Evolutionary conservation across 2,888 invertebrate genomes (phyloP), one percentile per base, ranked within the genome.

Genomic region (Cerastis rubricosa): DNA sequence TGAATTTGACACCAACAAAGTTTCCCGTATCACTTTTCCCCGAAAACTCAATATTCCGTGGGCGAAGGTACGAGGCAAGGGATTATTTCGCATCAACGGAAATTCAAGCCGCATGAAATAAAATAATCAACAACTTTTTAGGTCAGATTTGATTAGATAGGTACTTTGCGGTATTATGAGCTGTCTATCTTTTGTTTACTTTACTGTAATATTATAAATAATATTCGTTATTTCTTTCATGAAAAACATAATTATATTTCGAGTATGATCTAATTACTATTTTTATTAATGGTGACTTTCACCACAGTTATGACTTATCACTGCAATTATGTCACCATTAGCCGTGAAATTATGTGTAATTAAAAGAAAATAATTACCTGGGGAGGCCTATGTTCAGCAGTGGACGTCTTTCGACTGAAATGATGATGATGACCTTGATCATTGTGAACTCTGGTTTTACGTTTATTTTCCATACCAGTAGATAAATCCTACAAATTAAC

Each of bases 91-190:
- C 69, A 73, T 72, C 69, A 35, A 57, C 43, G 78, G 45, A 51
- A 73, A 43, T 78, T 57, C 47, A 78, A 82, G 64, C 83, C 19
- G 68, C 83, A 69, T 81, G 78, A 69, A 78, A 69, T 82, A 49
- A n/a, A 63, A 61, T 61, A 49, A 81, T 68, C 78, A 22, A 67
- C 57, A 40, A 59, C 25, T 69, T 82, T 81, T 61, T 66, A 78
- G 83, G 81, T 78, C 83, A 78, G 51, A 78, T 73, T 78, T 72
- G 81, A 81, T 81, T 72, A 81, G 78, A 78, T 81, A 72, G 17
- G 9, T 45, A 57, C 11, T 12, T 68, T 59, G 5, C 5, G 22
- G 45, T 45, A 43, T 19, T 29, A 19, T 19, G n/a, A 65, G 7
- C 40, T 47, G 51, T 65, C 51, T 59, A 6, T 19, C 6, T 22